phyloP scores from a whole-genome alignment of 1,140 invertebrate species.

The Lepidotrigona ventralis region DNA sequence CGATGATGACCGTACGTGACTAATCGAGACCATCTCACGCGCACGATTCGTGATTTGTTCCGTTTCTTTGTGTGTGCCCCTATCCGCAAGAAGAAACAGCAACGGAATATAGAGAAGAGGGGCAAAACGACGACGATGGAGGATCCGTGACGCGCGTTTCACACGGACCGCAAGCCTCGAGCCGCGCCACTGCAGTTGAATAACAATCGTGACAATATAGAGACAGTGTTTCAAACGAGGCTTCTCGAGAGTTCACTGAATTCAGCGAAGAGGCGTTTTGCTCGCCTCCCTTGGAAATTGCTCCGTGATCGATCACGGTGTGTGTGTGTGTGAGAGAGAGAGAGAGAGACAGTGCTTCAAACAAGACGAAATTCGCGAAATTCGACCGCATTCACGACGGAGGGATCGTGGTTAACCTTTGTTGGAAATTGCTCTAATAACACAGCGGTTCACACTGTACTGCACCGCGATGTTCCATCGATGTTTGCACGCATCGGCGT shows the following conservation, averaged over 20 bases:
- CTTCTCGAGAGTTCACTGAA: background rate
- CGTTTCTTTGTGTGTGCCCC: background rate
- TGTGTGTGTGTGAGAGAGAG: no score
- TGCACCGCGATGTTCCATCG: background rate
- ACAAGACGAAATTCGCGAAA: no score
- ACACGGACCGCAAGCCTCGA: background rate
- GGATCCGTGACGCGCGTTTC: background rate
- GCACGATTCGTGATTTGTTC: slow-evolving; percentile 47
- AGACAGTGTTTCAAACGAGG: background rate
- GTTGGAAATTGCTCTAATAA: no score
- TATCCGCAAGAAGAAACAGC: background rate
- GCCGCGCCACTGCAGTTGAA: background rate
- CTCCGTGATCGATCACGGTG: background rate
- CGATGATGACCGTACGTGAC: slow-evolving; percentile 49
- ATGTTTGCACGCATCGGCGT: background rate
- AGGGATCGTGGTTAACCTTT: no score
- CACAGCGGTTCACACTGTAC: no score
- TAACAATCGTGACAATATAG: background rate
- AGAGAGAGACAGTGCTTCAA: no score
- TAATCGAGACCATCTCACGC: slow-evolving; percentile 52
- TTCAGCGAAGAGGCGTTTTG: no score
- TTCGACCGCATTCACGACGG: no score
- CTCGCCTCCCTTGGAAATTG: background rate
- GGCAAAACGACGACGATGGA: background rate
- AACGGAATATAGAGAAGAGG: background rate